phyloP scores from a whole-genome alignment of 2,888 invertebrate species.

The Tenthredo scrophulariae region DNA sequence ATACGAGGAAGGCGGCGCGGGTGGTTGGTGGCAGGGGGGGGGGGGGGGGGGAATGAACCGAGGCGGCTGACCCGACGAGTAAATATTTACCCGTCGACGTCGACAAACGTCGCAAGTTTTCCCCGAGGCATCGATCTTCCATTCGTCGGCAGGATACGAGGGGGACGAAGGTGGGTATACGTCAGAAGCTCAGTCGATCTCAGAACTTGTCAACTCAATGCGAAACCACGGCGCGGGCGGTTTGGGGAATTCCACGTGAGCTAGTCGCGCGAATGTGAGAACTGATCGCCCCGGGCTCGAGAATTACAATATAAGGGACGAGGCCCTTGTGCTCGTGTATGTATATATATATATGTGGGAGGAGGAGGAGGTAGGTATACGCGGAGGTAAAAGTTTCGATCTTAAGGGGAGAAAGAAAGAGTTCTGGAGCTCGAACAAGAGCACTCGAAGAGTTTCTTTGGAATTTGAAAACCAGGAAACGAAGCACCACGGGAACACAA shows the following conservation, averaged over 20 bases:
- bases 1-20: not conserved
- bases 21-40: too few relatives aligned
- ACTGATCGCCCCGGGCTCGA: constrained; percentile 3
- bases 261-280: constrained; percentile 18
- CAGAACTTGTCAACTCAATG: constrained; percentile 2
- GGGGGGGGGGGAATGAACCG: not conserved
- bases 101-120: constrained; percentile 32
- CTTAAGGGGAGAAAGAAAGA: constrained; percentile 10
- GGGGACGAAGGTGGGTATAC: not conserved
- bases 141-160: not conserved
- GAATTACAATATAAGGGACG: not conserved
- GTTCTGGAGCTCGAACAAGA: constrained; percentile 7
- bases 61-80: constrained; percentile 9
- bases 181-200: constrained; percentile 1
- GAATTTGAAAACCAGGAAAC: constrained; percentile 35
- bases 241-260: not conserved
- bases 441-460: constrained; percentile 13
- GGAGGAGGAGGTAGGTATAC: not conserved
- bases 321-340: not conserved
- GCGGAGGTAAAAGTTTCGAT: constrained; percentile 26
- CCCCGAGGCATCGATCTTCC: constrained; percentile 21
- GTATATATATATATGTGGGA: not conserved
- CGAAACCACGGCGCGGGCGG: not conserved
- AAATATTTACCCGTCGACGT: constrained; percentile 34
- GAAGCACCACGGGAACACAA: constrained; percentile 13